Conservation (phyloP, 37 sponge, comb jelly and placozoan species). For the Cladorhizidae sp. region DNA sequence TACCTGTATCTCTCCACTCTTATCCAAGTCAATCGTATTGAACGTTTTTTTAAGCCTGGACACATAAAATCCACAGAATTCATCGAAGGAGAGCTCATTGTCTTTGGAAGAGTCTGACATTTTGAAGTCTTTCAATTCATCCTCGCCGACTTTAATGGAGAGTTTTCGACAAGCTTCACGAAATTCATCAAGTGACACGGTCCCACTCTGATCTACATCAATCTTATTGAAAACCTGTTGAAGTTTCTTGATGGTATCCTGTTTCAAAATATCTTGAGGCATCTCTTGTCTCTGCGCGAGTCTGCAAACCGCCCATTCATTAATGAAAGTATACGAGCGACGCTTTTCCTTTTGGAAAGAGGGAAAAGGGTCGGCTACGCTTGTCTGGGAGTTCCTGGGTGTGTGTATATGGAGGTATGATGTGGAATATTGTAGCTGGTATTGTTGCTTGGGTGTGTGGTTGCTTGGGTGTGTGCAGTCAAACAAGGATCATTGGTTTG, state of each 20-base stretch:
- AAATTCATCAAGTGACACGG: slow-evolving; percentile 37
- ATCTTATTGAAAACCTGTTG: slow-evolving; percentile 40
- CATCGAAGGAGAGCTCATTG: slow-evolving; percentile 47
- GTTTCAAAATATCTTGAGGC: not conserved
- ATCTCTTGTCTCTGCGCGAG: too few species aligned
- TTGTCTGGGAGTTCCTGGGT: too few species aligned
- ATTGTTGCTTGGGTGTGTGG: too few species aligned
- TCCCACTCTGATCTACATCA: slow-evolving; percentile 55
- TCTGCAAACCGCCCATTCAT: too few species aligned
- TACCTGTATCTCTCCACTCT: slow-evolving; percentile 45
- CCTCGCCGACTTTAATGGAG: slow-evolving; percentile 32
- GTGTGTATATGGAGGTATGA: too few species aligned
- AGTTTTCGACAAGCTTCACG: slow-evolving; percentile 43
- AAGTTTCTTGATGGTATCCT: slow-evolving; percentile 11
- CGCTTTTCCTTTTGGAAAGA: too few species aligned
- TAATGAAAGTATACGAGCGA: too few species aligned
- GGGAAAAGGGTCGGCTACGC: too few species aligned
- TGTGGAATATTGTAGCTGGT: too few species aligned
- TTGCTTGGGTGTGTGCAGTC: too few species aligned
- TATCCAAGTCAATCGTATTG: slow-evolving; percentile 54
- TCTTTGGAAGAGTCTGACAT: slow-evolving; percentile 43
- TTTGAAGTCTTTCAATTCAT: slow-evolving; percentile 33
- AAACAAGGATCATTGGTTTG: too few species aligned
- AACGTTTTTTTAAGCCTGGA: slow-evolving; percentile 30
- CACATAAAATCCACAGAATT: slow-evolving; percentile 46